Evolutionary conservation across 2,113 vertebrate genomes (phyloP).

Genomic region (Silurus meridionalis): DNA sequence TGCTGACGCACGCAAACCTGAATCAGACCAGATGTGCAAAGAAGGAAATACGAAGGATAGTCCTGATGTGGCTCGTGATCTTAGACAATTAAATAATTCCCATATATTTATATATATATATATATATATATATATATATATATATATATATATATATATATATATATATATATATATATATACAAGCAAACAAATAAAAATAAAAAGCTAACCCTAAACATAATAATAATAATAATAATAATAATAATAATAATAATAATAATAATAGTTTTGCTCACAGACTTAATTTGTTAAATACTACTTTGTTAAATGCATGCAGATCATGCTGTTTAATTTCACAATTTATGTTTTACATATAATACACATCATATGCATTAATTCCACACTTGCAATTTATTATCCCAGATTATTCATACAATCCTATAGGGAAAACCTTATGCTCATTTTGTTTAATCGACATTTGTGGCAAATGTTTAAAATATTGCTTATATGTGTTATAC

Average conservation of each 20-base stretch:
- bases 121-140: background rate
- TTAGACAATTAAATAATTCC: background rate
- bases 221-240: too few species aligned
- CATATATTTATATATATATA: background rate
- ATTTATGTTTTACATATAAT: too few species aligned
- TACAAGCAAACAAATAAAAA: too few species aligned
- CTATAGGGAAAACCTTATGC: background rate
- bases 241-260: too few species aligned
- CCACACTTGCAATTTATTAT: too few species aligned
- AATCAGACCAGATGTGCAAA: slow-evolving; percentile 16
- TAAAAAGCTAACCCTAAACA: too few species aligned
- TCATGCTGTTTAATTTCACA: too few species aligned
- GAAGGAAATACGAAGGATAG: background rate
- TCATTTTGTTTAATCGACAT: background rate
- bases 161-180: background rate
- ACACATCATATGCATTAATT: too few species aligned
- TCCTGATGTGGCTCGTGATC: background rate
- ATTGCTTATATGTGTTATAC: background rate
- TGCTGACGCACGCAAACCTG: background rate
- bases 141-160: background rate
- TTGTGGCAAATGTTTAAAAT: background rate
- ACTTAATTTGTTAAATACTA: too few species aligned
- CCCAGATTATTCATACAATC: too few species aligned
- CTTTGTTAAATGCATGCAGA: too few species aligned
- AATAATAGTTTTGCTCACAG: too few species aligned